These are phyloP conservation scores for Plectropomus leopardus DNA, from an alignment of 2,113 vertebrate species.

Conservation along the genomic window DNA sequence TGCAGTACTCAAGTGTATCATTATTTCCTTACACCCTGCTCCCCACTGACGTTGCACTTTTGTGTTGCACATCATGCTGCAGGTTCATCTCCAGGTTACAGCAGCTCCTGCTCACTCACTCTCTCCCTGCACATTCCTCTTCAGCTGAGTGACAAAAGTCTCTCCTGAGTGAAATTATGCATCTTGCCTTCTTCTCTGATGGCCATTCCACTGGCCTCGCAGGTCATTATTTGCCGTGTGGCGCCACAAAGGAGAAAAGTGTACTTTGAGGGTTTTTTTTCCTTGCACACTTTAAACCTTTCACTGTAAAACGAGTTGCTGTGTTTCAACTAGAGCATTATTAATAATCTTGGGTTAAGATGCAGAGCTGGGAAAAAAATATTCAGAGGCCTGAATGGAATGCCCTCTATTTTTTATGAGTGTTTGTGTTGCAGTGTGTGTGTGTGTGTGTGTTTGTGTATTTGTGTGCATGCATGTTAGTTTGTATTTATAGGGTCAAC, in stretches of 20 bases:
- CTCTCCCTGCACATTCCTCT: slow-evolving; percentile 2
- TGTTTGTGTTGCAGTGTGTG: slow-evolving; percentile 39
- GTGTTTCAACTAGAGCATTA: slow-evolving; percentile 74
- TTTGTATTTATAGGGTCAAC: slow-evolving; percentile 73
- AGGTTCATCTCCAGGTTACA: slow-evolving; percentile 41
- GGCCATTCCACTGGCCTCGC: slow-evolving; percentile 38
- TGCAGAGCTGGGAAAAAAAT: slow-evolving; percentile 36
- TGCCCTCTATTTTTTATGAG: slow-evolving; percentile 77
- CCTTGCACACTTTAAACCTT: slow-evolving; percentile 64
- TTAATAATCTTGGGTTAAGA: slow-evolving; percentile 76
- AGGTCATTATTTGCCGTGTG: slow-evolving; percentile 46
- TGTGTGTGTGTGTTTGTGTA: slow-evolving; percentile 23
- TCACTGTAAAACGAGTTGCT: slow-evolving; percentile 66
- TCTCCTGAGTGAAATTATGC: slow-evolving; percentile 50
- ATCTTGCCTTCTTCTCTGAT: slow-evolving; percentile 55
- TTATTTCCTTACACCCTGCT: no score
- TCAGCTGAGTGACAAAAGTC: slow-evolving; percentile 44
- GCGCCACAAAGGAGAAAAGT: slow-evolving; percentile 49
- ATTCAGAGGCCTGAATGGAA: slow-evolving; percentile 60
- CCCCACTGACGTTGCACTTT: slow-evolving; percentile 16
- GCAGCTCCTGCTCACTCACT: slow-evolving; percentile 11
- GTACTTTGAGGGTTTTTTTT: slow-evolving; percentile 38
- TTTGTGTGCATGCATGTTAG: slow-evolving; percentile 44
- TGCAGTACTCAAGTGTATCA: no score
- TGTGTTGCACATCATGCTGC: slow-evolving; percentile 1